Percentiles rank a stretch among this genome's conserved stretches.
These are phyloP conservation scores for Sycobia sp. DNA, from an alignment of 1,140 invertebrate genomes.

Conservation along the genomic window DNA sequence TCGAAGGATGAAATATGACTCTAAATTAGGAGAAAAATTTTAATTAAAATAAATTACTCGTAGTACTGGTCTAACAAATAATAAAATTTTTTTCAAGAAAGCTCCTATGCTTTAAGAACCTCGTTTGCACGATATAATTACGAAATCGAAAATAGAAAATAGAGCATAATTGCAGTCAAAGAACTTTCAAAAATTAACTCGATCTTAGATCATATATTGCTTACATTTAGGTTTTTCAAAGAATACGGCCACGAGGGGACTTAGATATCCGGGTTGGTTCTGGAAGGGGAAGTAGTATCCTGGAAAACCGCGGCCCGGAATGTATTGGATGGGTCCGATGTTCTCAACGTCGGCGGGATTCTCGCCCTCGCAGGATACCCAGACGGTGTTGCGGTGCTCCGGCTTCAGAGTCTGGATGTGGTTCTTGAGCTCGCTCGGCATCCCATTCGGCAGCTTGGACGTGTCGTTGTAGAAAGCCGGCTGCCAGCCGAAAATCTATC, in stretches of 20 bases:
- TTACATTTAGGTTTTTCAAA: constrained; percentile 83
- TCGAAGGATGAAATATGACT: too few relatives aligned
- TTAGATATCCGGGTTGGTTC: constrained; percentile 82
- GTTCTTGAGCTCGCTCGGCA: constrained; percentile 77
- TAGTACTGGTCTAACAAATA: too few relatives aligned
- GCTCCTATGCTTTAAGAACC: too few relatives aligned
- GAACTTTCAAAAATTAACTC: too few relatives aligned
- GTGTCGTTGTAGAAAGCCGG: constrained; percentile 78
- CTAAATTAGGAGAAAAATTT: too few relatives aligned
- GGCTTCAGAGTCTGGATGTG: constrained; percentile 66
- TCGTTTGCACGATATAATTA: too few relatives aligned
- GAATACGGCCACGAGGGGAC: constrained; percentile 86
- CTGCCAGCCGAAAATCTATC: constrained; percentile 82
- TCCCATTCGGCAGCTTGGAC: constrained; percentile 70
- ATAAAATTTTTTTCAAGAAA: too few relatives aligned
- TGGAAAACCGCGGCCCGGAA: constrained; percentile 78
- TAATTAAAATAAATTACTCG: too few relatives aligned
- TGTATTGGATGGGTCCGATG: constrained; percentile 82
- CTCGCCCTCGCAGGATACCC: constrained; percentile 88
- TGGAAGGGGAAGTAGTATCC: constrained; percentile 81
- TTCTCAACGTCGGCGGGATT: constrained; percentile 90
- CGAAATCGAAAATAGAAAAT: too few relatives aligned
- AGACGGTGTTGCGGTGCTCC: constrained; percentile 73
- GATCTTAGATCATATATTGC: constrained; percentile 56
- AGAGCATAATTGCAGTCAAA: too few relatives aligned